Base-by-base conservation (phyloP, 2,888 invertebrate genomes). In the Pyrrhia umbra region DNA sequence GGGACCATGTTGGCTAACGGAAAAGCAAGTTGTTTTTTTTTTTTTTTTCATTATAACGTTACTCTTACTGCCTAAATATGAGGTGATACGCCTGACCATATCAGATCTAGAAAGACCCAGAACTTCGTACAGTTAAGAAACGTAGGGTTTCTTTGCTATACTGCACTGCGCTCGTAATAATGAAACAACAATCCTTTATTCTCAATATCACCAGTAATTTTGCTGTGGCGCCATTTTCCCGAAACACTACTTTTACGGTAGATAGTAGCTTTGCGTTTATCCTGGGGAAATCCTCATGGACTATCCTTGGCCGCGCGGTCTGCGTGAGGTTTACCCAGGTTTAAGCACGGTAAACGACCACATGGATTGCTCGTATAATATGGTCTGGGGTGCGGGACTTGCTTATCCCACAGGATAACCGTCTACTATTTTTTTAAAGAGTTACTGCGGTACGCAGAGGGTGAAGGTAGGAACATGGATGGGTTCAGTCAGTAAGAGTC, bases 1-100 rank as follows among this genome's bases (percentile, higher is more conserved):
- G 67, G 56, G 67, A 57, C 15, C 45, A 42, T 52, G 25, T 27
- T 6, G 49, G 23, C 25, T 46, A 43, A 58, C 58, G 58, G 61
- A 67, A 66, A 49, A 37, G 18, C 23, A 15, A 16, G 25, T 15
- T 54, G 59, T 27, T 34, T 10, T 8, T 30, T 30, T 1, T 34
- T 34, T 34, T 34, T 34, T 34, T 34, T 34, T 34, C 5, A 34
- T 13, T 34, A n/a, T 9, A 34, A 34, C 13, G 34, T 5, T 13
- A n/a, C 34, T n/a, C n/a, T 34, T 9, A n/a, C n/a, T 34, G n/a
- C n/a, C 30, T 34, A n/a, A 5, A 4, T 13, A n/a, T n/a, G 3
- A 4, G 5, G 34, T 34, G n/a, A n/a, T n/a, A 34, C 13, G 34
- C 34, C 34, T 34, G 3, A 5, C 4, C 0, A 27, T 27, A 27